Evolutionary conservation across 1,140 invertebrate species (phyloP), one percentile per base, ranked within the genome.

Genomic region (Heliconius himera): DNA sequence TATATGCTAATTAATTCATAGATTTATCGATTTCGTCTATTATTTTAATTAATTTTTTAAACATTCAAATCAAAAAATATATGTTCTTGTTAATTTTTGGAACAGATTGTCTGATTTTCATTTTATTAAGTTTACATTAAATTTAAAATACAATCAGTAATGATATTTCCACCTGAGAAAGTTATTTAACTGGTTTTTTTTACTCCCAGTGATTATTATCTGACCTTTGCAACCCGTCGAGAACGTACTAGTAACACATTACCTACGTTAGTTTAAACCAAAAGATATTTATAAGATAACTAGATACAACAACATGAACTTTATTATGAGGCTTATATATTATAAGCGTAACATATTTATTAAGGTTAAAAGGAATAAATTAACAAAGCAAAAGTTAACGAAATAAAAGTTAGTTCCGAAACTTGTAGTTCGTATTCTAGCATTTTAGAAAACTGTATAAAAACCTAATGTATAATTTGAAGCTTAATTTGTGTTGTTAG

Each of bases 191-290:
- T 41, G 49, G 60, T 51, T 71, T 70, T 51, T 76, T 60, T 76
- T 18, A 20, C 70, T 1, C n/a, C 6, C 54, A 70, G 26, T 46
- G 70, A 78, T 78, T 46, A 78, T 46, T 41, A 80, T 80, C 79
- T 80, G 70, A 80, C 74, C 70, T 80, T 76, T 80, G 79, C 66
- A 76, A 66, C 51, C 74, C 60, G 74, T 76, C 74, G 41, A 66
- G 70, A 80, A 51, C 49, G 73, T 54, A 71, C 56, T 66, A 22
- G 78, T 76, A 76, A 73, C 38, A 80, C 51, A 73, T 80, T 76
- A 66, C 60, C 60, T 29, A 80, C 74, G 74, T 76, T 80, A 80
- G 49, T 66, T 76, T 76, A 76, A 80, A 75, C 46, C 73, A 49
- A 76, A 51, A 72, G 79, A 80, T 76, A 70, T 16, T 46, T 46